Conservation (phyloP, 2,113 vertebrate genomes). For the Phocoena sinus region DNA sequence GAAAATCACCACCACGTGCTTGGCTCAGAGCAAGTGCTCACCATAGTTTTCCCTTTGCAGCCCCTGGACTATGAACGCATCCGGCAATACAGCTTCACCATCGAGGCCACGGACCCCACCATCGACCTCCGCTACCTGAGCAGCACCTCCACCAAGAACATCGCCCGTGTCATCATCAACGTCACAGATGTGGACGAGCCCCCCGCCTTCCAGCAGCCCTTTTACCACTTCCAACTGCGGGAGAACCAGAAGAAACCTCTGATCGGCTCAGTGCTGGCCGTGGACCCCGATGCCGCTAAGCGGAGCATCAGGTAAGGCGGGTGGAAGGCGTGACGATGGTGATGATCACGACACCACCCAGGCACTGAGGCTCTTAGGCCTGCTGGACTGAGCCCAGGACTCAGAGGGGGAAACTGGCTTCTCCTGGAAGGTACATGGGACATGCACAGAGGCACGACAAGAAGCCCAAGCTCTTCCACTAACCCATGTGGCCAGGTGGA, state of each 20-base stretch:
- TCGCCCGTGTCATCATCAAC: slow-evolving; percentile 79
- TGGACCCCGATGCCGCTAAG: slow-evolving; percentile 84
- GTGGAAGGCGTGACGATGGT: fast-evolving
- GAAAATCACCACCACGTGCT: fast-evolving
- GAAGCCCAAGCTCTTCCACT: not conserved
- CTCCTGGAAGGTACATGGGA: fast-evolving
- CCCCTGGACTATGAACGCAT: slow-evolving; percentile 89
- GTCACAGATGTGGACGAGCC: slow-evolving; percentile 93
- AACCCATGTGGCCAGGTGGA: fast-evolving
- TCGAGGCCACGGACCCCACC: slow-evolving; percentile 82
- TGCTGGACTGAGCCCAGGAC: not conserved
- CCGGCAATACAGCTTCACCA: slow-evolving; percentile 74
- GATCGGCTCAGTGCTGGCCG: slow-evolving; percentile 83
- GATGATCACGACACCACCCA: fast-evolving
- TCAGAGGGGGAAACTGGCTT: not conserved
- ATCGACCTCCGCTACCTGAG: slow-evolving; percentile 73
- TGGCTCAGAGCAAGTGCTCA: not conserved
- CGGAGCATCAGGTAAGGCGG: slow-evolving; percentile 83
- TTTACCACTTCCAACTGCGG: slow-evolving; percentile 84
- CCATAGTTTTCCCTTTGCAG: slow-evolving; percentile 71
- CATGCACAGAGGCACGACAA: not conserved
- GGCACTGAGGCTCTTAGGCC: not conserved
- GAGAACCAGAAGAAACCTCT: slow-evolving; percentile 82
- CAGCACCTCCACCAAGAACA: slow-evolving; percentile 59
- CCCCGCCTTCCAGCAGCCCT: slow-evolving; percentile 82